Conservation (phyloP, 2,888 invertebrate genomes). For the Parelbella ahira region DNA sequence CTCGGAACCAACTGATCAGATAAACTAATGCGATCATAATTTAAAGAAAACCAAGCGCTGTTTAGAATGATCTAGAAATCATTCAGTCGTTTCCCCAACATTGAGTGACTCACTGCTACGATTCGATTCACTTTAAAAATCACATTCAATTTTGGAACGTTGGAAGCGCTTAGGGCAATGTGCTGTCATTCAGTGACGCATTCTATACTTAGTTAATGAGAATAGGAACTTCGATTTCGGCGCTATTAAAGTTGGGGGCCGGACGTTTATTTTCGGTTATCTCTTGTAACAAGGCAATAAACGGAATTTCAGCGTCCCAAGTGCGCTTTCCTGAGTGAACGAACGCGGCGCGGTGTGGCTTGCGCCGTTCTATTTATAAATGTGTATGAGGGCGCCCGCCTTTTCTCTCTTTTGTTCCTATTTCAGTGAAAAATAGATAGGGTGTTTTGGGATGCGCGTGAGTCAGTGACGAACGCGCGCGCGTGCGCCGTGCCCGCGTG, state of each 20-base stretch:
- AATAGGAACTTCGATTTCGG: slow-evolving; percentile 67
- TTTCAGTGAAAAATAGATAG: slow-evolving; percentile 71
- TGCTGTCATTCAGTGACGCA: slow-evolving; percentile 18
- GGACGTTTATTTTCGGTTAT: slow-evolving; percentile 65
- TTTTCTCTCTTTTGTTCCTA: slow-evolving; percentile 79
- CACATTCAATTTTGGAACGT: slow-evolving; percentile 29
- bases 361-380: slow-evolving; percentile 64
- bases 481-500: slow-evolving; percentile 49
- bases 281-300: slow-evolving; percentile 48
- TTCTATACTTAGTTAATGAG: slow-evolving; percentile 49
- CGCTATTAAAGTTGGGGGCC: slow-evolving; percentile 50
- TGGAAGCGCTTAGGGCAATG: slow-evolving; percentile 25
- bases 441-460: slow-evolving; percentile 70
- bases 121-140: slow-evolving; percentile 20
- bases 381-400: slow-evolving; percentile 67
- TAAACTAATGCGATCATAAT: too few relatives aligned
- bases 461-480: slow-evolving; percentile 72
- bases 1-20: too few relatives aligned
- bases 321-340: slow-evolving; percentile 68
- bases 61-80: background rate
- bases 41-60: too few relatives aligned
- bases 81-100: slow-evolving; percentile 19
- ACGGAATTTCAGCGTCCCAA: slow-evolving; percentile 46
- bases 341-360: slow-evolving; percentile 57
- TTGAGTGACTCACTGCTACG: slow-evolving; percentile 20